A percentile compares a stretch with the other conserved stretches of the same genome.
phyloP scores from a whole-genome alignment of 1,140 invertebrate genomes.

The Leguminivora glycinivorella region DNA sequence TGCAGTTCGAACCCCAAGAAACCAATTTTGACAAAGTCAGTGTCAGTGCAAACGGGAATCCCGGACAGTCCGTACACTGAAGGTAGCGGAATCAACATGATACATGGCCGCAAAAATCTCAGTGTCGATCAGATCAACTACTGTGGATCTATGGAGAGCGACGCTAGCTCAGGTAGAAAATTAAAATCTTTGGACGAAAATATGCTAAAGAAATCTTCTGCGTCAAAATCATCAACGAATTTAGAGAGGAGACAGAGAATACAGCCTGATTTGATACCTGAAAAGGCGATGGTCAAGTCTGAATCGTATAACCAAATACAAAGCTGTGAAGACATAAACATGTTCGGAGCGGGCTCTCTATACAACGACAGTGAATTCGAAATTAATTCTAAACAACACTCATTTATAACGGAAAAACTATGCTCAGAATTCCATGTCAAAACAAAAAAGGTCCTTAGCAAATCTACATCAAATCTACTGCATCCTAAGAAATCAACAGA shows the following conservation, averaged over 20 bases:
- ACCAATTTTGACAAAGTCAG: slow-evolving; percentile 75
- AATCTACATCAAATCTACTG: slow-evolving; percentile 81
- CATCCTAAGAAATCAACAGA: slow-evolving; percentile 75
- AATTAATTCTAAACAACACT: slow-evolving; percentile 78
- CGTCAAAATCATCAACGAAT: slow-evolving; percentile 70
- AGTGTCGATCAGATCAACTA: slow-evolving; percentile 79
- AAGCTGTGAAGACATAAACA: slow-evolving; percentile 78
- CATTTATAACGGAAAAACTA: slow-evolving; percentile 81
- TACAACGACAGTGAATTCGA: slow-evolving; percentile 74
- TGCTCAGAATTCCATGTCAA: slow-evolving; percentile 83
- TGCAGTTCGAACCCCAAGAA: slow-evolving; percentile 73
- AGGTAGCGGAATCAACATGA: slow-evolving; percentile 72
- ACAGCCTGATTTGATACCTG: slow-evolving; percentile 76
- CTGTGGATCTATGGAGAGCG: slow-evolving; percentile 76
- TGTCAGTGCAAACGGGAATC: slow-evolving; percentile 77
- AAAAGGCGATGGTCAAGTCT: slow-evolving; percentile 74
- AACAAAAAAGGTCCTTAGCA: slow-evolving; percentile 80
- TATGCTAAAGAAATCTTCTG: slow-evolving; percentile 72
- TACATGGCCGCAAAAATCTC: slow-evolving; percentile 72
- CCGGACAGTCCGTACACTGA: slow-evolving; percentile 71
- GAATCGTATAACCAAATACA: slow-evolving; percentile 78
- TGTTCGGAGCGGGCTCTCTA: slow-evolving; percentile 73
- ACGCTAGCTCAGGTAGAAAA: slow-evolving; percentile 73
- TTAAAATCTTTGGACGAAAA: slow-evolving; percentile 75
- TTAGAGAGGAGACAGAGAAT: slow-evolving; percentile 75